These are phyloP conservation scores for Drosophila macrospina DNA, from an alignment of 2,888 invertebrate species.

Conservation along the genomic window DNA sequence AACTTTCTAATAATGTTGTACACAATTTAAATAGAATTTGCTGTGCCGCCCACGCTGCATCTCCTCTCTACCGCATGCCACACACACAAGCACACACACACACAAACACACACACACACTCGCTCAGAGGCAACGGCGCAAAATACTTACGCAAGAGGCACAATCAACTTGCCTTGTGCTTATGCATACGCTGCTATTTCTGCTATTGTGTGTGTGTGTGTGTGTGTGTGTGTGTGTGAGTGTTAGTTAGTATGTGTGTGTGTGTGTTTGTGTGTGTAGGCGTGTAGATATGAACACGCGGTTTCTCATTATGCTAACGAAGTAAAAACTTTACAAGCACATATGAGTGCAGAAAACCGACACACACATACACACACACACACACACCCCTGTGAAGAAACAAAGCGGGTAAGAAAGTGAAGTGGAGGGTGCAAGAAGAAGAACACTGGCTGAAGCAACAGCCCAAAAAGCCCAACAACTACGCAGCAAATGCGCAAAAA, in stretches of 20 bases:
- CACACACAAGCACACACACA: conserved; percentile 5
- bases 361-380: conserved; percentile 15
- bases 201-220: conserved; percentile 5
- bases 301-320: conserved; percentile 84
- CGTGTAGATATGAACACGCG: conserved; percentile 77
- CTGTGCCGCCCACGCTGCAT: conserved; percentile 26
- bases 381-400: not conserved
- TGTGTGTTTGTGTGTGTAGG: conserved; percentile 30
- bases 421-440: conserved; percentile 19
- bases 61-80: conserved; percentile 1
- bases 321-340: conserved; percentile 83
- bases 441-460: conserved; percentile 46
- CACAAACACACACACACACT: not conserved
- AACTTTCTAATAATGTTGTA: conserved; percentile 85
- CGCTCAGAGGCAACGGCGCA: conserved; percentile 28
- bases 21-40: conserved; percentile 85
- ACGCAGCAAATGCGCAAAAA: conserved; percentile 52
- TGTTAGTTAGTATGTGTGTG: conserved; percentile 36
- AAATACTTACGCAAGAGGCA: conserved; percentile 65
- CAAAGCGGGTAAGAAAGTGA: conserved; percentile 36
- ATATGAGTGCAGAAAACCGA: conserved; percentile 62
- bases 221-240: conserved; percentile 11
- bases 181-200: conserved; percentile 35
- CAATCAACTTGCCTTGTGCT: conserved; percentile 66
- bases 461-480: conserved; percentile 54